phyloP scores from a whole-genome alignment of 2,113 vertebrate genomes.

The Trinectes maculatus region DNA sequence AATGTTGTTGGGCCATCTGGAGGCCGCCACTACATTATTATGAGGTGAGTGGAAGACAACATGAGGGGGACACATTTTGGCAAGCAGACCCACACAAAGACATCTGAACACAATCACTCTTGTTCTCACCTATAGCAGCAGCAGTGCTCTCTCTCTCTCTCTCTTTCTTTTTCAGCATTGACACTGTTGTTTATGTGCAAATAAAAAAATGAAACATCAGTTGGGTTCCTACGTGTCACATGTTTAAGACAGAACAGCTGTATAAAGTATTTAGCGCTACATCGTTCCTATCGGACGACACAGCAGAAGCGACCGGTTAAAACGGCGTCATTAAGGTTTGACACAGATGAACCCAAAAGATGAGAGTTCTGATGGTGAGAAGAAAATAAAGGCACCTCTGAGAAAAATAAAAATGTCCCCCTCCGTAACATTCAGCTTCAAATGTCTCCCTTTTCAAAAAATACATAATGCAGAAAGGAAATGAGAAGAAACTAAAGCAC shows the following conservation, averaged over 20 bases:
- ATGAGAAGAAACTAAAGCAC: constrained; percentile 63
- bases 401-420: constrained; percentile 71
- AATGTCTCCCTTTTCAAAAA: constrained; percentile 68
- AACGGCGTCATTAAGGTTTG: constrained; percentile 20
- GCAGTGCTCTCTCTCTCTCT: constrained; percentile 55
- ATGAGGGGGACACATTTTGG: constrained; percentile 80
- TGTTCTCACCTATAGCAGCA: constrained; percentile 66
- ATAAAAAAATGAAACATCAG: constrained; percentile 44
- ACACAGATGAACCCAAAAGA: constrained; percentile 76
- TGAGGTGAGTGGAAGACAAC: constrained; percentile 73
- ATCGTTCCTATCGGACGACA: constrained; percentile 18
- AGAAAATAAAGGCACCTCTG: constrained; percentile 88
- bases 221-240: constrained; percentile 33
- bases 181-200: constrained; percentile 63
- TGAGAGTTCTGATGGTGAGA: constrained; percentile 64
- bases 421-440: constrained; percentile 79
- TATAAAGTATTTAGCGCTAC: constrained; percentile 49
- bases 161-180: constrained; percentile 42
- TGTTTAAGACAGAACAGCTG: constrained; percentile 31
- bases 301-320: background rate
- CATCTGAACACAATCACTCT: constrained; percentile 34
- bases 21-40: constrained; percentile 74
- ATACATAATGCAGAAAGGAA: constrained; percentile 22
- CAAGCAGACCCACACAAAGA: constrained; percentile 53
- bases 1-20: constrained; percentile 78